Evolutionary conservation across 1,140 invertebrate genomes (phyloP).

Genomic region (Phenacoccus solenopsis): DNA sequence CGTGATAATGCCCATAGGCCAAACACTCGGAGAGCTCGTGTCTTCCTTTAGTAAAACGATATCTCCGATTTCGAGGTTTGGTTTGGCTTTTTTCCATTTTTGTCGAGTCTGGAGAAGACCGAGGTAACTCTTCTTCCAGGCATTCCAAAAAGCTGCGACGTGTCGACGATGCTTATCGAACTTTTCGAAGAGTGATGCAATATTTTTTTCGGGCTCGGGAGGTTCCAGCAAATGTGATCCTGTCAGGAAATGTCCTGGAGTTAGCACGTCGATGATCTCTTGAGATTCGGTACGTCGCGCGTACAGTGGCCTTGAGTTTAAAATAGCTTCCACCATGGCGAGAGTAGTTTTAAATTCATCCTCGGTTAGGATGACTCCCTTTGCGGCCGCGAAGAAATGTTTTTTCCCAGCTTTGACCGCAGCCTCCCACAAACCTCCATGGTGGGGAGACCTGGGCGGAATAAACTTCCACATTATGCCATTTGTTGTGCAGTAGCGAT

Average conservation of each 20-base stretch:
- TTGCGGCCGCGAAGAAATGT: not conserved
- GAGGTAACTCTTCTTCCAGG: not conserved
- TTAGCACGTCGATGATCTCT: constrained; percentile 23
- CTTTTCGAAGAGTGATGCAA: not conserved
- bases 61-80: not conserved
- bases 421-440: constrained; percentile 33
- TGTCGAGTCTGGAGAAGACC: not conserved
- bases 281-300: constrained; percentile 21
- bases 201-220: constrained; percentile 11
- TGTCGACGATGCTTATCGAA: not conserved
- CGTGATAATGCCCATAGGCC: not conserved
- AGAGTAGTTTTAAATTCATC: not conserved
- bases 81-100: not conserved
- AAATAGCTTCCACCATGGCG: constrained; percentile 27
- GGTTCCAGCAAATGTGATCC: constrained; percentile 19
- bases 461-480: constrained; percentile 29
- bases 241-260: constrained; percentile 30
- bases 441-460: constrained; percentile 30
- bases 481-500: not conserved
- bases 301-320: constrained; percentile 34
- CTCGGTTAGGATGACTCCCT: not conserved
- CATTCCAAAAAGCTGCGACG: not conserved
- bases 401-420: constrained; percentile 30
- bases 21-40: not conserved
- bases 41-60: not conserved